Base-by-base conservation (phyloP, 2,113 vertebrate genomes). In the Peucedramus taeniatus region DNA sequence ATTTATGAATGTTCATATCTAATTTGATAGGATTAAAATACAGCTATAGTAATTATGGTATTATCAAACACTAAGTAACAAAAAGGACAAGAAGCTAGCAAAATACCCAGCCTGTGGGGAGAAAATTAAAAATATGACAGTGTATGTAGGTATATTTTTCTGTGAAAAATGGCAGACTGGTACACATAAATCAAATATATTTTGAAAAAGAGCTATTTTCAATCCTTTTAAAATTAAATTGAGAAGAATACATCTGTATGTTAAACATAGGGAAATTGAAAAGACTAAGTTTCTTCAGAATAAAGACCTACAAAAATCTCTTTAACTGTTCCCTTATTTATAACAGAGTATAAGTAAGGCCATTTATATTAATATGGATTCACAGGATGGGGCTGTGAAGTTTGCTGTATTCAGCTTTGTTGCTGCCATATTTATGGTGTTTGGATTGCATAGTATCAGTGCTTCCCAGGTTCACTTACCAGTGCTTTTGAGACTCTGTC, bases 341-440 rank as follows among this genome's bases (percentile, higher is more conserved):
- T 68, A 60, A 28, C 11, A 26, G 44, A 28, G 39, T 47, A 51
- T 54, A 71, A 93, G 71, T 86, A 49, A 80, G n/a, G 26, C 56
- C 28, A 11, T 94, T 96, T 88, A 70, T 77, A 63, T 78, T 66
- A 35, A 49, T 27, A 60, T 6, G 39, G 56, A 82, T 91, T 75
- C 4, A 1, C 31, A 68, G 76, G 86, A 96, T 42, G 72, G 45
- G 49, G 72, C 72, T 81, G 44, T 49, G 80, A 71, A 64, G 26
- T 87, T 89, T 74, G 76, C 91, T 91, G 51, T 72, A 50, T 95
- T 92, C 83, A 93, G 44, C 81, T 95, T 93, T 90, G 86, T 93
- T 84, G 26, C 80, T 66, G 0, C 86, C 39, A 3, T 65, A 60
- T 94, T 94, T 94, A 93, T 87, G 45, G 74, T 95, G 86, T 91